Evolutionary conservation across 2,113 vertebrate genomes (phyloP).

Genomic region (Grammatotria lemairii): DNA sequence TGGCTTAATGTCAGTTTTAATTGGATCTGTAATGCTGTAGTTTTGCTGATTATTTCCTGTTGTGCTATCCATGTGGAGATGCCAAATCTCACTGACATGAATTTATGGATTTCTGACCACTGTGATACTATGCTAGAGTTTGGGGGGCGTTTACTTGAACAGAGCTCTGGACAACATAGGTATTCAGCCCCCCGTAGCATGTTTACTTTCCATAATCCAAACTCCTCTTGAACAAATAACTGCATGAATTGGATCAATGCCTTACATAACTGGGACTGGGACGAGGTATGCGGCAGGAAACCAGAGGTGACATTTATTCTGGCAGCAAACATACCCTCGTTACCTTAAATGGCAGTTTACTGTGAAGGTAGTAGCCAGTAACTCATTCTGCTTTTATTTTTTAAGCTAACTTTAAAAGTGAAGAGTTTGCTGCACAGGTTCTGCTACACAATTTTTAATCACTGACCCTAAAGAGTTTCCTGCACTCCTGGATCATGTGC

Average conservation of each 20-base stretch:
- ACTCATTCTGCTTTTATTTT: background rate
- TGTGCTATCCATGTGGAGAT: background rate
- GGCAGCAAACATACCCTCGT: background rate
- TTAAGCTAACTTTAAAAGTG: background rate
- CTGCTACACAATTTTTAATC: background rate
- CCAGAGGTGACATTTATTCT: background rate
- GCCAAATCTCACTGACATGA: background rate
- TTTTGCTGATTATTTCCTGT: slow-evolving; percentile 37
- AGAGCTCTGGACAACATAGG: background rate
- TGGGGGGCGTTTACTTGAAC: background rate
- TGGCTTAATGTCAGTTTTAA: background rate
- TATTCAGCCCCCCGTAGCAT: background rate
- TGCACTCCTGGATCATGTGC: slow-evolving; percentile 96
- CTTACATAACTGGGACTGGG: slow-evolving; percentile 2
- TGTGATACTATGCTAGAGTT: background rate
- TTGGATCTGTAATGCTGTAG: slow-evolving; percentile 12
- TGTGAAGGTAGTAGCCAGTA: background rate
- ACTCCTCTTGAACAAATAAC: background rate
- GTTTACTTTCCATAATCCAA: background rate
- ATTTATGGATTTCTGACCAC: background rate
- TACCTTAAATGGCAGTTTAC: background rate
- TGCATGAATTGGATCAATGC: background rate
- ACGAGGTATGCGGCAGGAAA: background rate
- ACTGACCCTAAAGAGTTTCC: slow-evolving; percentile 91
- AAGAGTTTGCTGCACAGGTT: background rate